phyloP scores from a whole-genome alignment of 2,113 vertebrate species.

The Leucosticte australis region DNA sequence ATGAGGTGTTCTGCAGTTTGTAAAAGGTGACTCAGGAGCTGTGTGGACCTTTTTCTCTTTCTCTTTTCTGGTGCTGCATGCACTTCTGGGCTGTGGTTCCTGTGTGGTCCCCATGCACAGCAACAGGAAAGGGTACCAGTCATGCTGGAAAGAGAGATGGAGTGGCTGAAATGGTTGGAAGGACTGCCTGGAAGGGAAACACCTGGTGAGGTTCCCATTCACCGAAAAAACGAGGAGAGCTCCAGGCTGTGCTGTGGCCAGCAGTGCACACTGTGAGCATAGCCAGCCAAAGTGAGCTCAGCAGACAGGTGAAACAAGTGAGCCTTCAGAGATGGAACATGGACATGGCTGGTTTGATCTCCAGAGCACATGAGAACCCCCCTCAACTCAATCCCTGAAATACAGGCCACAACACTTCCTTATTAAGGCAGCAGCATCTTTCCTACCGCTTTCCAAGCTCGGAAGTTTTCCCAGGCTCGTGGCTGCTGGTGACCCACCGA shows the following conservation, averaged over 20 bases:
- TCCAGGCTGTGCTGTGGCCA: neutral
- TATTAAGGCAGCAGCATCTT: neutral
- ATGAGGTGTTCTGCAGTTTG: neutral
- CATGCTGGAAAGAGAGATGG: neutral
- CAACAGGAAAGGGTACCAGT: neutral
- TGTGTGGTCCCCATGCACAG: neutral
- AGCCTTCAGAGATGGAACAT: neutral
- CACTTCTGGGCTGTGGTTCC: neutral
- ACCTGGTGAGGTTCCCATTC: neutral
- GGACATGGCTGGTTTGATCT: neutral
- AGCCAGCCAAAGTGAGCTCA: neutral
- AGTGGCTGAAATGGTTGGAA: neutral
- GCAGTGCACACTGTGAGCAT: neutral
- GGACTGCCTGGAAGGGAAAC: neutral
- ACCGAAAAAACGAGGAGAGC: neutral
- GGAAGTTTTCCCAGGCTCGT: neutral
- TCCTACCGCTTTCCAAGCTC: neutral
- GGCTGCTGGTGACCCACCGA: neutral
- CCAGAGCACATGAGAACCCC: accelerated
- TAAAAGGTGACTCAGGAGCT: neutral
- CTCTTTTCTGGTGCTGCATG: neutral
- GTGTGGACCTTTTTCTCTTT: neutral
- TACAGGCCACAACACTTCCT: neutral
- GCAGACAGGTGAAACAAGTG: accelerated
- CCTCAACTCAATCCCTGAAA: neutral